Evolutionary conservation across 2,113 vertebrate species (phyloP).

Genomic region (Dromas ardeola): DNA sequence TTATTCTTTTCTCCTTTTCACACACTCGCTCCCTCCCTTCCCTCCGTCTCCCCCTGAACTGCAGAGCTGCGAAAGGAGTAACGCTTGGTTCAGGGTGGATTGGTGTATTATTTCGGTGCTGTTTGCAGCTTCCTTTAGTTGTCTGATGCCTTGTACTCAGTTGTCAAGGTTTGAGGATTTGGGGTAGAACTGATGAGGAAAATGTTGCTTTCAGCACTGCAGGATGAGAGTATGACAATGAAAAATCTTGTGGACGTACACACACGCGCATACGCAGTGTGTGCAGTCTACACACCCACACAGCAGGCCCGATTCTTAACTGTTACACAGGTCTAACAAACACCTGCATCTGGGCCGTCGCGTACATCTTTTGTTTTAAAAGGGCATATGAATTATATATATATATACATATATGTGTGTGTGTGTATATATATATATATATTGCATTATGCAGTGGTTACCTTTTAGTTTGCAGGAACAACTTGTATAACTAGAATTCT

Average conservation of each 20-base stretch:
- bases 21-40: background rate
- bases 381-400: constrained; percentile 63
- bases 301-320: background rate
- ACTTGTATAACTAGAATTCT: constrained; percentile 76
- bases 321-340: background rate
- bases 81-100: background rate
- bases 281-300: background rate
- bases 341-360: background rate
- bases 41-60: background rate
- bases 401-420: constrained; percentile 3
- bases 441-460: constrained; percentile 75
- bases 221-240: background rate
- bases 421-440: background rate
- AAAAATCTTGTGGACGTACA: background rate
- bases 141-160: background rate
- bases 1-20: background rate
- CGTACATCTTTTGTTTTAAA: constrained; percentile 61
- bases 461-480: constrained; percentile 78
- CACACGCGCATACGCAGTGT: background rate
- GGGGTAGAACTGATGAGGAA: background rate
- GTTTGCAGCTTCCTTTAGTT: constrained; percentile 12
- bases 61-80: background rate
- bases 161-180: background rate
- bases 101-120: background rate
- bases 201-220: constrained; percentile 31